phyloP scores from a whole-genome alignment of 2,113 vertebrate species.

The Charadrius vociferus region DNA sequence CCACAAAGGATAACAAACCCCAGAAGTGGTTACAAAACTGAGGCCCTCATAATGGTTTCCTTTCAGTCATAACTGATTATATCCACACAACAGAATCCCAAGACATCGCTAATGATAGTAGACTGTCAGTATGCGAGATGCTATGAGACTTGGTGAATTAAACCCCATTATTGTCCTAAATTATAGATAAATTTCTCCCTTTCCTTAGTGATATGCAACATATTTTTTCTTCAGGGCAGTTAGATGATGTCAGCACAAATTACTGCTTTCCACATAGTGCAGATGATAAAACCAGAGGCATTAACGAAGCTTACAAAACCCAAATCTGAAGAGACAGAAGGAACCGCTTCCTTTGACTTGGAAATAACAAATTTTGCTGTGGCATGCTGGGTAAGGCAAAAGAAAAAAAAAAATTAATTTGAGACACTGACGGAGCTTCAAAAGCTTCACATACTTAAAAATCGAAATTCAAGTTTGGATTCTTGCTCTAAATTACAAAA shows the following conservation, averaged over 20 bases:
- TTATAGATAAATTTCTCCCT: constrained; percentile 19
- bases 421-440: not conserved
- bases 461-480: not conserved
- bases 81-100: not conserved
- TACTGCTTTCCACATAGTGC: not conserved
- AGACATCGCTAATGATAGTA: not conserved
- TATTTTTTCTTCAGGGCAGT: constrained; percentile 48
- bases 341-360: constrained; percentile 15
- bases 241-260: constrained; percentile 59
- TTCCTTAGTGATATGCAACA: constrained; percentile 15
- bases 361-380: constrained; percentile 3
- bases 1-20: not conserved
- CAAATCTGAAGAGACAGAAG: constrained; percentile 36
- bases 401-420: not conserved
- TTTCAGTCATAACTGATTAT: constrained; percentile 29
- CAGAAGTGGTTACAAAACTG: not conserved
- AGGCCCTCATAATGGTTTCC: not conserved
- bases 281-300: constrained; percentile 36
- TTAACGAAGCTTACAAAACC: not conserved
- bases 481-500: not conserved
- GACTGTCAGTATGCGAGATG: not conserved
- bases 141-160: constrained; percentile 1
- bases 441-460: not conserved
- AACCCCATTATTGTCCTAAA: constrained; percentile 27
- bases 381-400: not conserved